Evolutionary conservation across 2,797 vertebrate species (phyloP).

Genomic region (Sebastes diaconus): DNA sequence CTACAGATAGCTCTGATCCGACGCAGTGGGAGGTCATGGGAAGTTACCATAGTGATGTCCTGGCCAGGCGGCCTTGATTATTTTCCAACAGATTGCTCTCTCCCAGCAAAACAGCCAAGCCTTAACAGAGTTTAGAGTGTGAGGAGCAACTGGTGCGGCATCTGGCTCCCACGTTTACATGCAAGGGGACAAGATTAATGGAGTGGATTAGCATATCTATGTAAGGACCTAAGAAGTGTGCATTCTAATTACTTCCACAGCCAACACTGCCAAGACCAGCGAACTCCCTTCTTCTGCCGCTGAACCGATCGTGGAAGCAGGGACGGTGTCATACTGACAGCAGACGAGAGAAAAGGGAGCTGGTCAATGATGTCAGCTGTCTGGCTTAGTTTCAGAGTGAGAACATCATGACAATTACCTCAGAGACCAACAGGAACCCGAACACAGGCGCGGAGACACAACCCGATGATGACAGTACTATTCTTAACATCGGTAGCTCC

Average conservation of each 20-base stretch:
- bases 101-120: constrained; percentile 79
- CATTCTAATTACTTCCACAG: constrained; percentile 79
- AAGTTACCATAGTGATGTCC: constrained; percentile 84
- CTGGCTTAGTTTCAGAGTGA: constrained; percentile 47
- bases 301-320: background rate
- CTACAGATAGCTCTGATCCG: constrained; percentile 71
- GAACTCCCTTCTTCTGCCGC: constrained; percentile 16
- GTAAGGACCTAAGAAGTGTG: constrained; percentile 77
- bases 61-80: constrained; percentile 83
- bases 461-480: constrained; percentile 26
- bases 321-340: constrained; percentile 30
- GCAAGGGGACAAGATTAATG: constrained; percentile 86
- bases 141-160: constrained; percentile 87
- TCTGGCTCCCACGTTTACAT: constrained; percentile 84
- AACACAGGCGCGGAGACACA: constrained; percentile 23
- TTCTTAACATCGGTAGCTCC: constrained; percentile 33
- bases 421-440: constrained; percentile 33
- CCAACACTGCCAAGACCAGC: constrained; percentile 51
- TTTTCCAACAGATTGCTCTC: constrained; percentile 83
- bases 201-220: constrained; percentile 85
- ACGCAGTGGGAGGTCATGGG: constrained; percentile 73
- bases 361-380: constrained; percentile 56
- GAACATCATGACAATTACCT: constrained; percentile 48
- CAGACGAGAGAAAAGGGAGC: constrained; percentile 8
- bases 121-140: constrained; percentile 85